Conservation (phyloP, 2,113 vertebrate species). For the Ptychochromis oligacanthus region DNA sequence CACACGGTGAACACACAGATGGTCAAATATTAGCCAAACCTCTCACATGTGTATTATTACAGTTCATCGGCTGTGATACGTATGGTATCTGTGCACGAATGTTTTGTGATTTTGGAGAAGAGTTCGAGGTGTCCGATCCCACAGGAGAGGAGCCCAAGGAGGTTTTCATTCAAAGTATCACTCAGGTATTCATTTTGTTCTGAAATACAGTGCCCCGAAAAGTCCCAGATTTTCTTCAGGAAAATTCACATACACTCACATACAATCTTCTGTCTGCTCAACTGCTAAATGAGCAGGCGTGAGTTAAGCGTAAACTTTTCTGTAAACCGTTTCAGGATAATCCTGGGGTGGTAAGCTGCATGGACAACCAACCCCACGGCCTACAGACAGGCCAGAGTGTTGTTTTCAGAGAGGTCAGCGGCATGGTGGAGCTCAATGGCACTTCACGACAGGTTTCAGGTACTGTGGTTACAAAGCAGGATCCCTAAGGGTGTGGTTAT, state of each 20-base stretch:
- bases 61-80: conserved; percentile 94
- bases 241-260: neutral
- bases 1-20: neutral
- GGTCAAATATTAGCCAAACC: neutral
- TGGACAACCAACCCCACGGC: conserved; percentile 94
- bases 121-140: conserved; percentile 94
- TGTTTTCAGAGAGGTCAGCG: conserved; percentile 92
- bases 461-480: conserved; percentile 54
- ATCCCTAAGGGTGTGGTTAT: neutral
- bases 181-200: conserved; percentile 80
- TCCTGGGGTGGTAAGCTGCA: conserved; percentile 92
- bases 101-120: conserved; percentile 97
- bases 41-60: neutral
- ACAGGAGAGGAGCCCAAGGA: conserved; percentile 97
- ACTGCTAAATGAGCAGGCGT: neutral
- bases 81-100: conserved; percentile 91
- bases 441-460: conserved; percentile 87
- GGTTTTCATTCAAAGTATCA: conserved; percentile 95
- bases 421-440: conserved; percentile 91
- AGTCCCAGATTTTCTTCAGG: neutral
- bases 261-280: neutral
- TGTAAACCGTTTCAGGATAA: conserved; percentile 68
- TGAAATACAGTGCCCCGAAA: neutral
- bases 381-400: conserved; percentile 92
- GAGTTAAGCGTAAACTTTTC: neutral